Conservation (phyloP, 2,888 invertebrate species). For the Lymantria dispar region DNA sequence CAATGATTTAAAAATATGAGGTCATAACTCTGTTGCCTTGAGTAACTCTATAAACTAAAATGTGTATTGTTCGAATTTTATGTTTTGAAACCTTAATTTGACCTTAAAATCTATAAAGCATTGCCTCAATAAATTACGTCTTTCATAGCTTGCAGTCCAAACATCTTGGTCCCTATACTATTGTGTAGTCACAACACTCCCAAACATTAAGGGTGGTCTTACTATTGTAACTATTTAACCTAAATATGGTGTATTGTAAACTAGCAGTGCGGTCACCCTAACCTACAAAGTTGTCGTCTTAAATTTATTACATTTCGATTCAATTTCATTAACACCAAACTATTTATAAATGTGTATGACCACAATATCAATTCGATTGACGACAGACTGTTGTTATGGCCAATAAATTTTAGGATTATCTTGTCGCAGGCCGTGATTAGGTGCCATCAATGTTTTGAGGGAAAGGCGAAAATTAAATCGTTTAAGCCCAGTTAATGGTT, state of each 20-base stretch:
- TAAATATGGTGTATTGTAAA: slow-evolving; percentile 61
- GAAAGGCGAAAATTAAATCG: slow-evolving; percentile 76
- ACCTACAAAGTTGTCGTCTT: slow-evolving; percentile 52
- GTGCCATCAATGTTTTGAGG: slow-evolving; percentile 68
- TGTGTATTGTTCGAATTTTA: slow-evolving; percentile 15
- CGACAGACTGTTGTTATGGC: slow-evolving; percentile 68
- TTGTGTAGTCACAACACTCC: slow-evolving; percentile 38
- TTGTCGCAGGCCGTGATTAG: slow-evolving; percentile 75
- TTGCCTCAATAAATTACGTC: slow-evolving; percentile 47
- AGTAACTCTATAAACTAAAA: background rate
- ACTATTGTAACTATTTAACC: slow-evolving; percentile 60
- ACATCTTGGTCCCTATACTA: slow-evolving; percentile 45
- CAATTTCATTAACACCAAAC: slow-evolving; percentile 74
- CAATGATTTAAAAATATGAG: background rate
- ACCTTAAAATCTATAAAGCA: slow-evolving; percentile 31
- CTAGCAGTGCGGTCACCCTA: slow-evolving; percentile 53
- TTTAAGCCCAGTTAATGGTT: slow-evolving; percentile 70
- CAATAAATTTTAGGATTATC: slow-evolving; percentile 79
- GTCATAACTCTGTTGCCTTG: slow-evolving; percentile 10
- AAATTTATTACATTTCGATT: slow-evolving; percentile 75
- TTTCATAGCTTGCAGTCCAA: slow-evolving; percentile 28
- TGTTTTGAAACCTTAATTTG: slow-evolving; percentile 17
- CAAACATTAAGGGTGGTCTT: slow-evolving; percentile 68
- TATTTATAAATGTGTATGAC: slow-evolving; percentile 68
- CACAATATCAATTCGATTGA: slow-evolving; percentile 62